A percentile compares a stretch with the other conserved stretches of the same genome.
phyloP scores from a whole-genome alignment of 2,888 invertebrate genomes.

The Diloba caeruleocephala region DNA sequence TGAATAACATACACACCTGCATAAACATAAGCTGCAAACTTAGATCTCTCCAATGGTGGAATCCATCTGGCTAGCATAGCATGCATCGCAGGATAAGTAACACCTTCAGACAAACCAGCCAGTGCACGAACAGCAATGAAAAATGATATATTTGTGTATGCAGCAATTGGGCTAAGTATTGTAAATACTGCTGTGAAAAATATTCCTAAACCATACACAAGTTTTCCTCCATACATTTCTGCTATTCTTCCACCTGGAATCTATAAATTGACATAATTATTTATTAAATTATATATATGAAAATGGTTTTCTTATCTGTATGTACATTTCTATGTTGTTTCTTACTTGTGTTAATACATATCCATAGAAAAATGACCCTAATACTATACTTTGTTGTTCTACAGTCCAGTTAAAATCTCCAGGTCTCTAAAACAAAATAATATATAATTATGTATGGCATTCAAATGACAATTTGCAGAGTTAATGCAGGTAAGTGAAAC shows the following conservation, averaged over 20 bases:
- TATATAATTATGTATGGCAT: background rate
- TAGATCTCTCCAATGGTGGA: slow-evolving; percentile 96
- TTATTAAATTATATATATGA: too few species aligned
- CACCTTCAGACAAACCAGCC: slow-evolving; percentile 96
- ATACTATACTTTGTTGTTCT: slow-evolving; percentile 93
- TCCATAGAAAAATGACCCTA: slow-evolving; percentile 95
- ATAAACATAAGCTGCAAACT: slow-evolving; percentile 96
- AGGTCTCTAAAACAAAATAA: slow-evolving; percentile 83
- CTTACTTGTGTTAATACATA: slow-evolving; percentile 94
- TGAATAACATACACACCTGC: slow-evolving; percentile 88
- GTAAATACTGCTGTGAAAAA: slow-evolving; percentile 95
- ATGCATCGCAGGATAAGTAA: slow-evolving; percentile 98
- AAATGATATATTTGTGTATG: slow-evolving; percentile 90
- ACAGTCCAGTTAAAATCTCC: slow-evolving; percentile 95
- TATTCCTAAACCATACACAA: slow-evolving; percentile 94
- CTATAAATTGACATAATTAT: slow-evolving; percentile 59
- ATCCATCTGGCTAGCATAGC: slow-evolving; percentile 97
- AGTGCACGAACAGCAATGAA: slow-evolving; percentile 93
- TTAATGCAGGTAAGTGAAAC: too few species aligned
- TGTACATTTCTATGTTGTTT: too few species aligned
- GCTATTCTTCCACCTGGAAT: slow-evolving; percentile 94
- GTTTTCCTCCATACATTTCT: slow-evolving; percentile 96
- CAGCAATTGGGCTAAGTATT: slow-evolving; percentile 94
- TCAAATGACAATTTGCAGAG: background rate
- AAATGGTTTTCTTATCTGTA: too few species aligned